phyloP scores from a whole-genome alignment of 2,888 invertebrate species.

The Eristalis tenax region DNA sequence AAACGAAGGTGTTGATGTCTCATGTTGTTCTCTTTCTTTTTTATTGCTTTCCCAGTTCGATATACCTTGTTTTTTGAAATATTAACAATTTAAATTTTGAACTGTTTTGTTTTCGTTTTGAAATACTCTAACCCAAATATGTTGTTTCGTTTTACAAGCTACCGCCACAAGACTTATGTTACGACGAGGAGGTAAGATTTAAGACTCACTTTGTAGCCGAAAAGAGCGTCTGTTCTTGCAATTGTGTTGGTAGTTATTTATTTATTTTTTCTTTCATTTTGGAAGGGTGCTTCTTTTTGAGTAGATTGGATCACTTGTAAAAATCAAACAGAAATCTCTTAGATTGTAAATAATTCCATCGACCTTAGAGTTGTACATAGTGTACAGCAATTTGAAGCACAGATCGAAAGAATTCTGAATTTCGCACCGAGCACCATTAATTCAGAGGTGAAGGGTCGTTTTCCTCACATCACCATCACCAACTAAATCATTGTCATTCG shows the following conservation, averaged over 20 bases:
- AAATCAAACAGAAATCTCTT: background rate
- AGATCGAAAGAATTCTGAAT: background rate
- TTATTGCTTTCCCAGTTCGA: constrained; percentile 26
- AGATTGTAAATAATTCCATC: constrained; percentile 41
- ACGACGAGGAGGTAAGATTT: constrained; percentile 73
- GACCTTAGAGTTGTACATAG: background rate
- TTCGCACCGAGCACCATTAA: constrained; percentile 9
- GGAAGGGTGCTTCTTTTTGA: constrained; percentile 58
- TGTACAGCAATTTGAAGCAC: background rate
- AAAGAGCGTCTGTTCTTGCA: constrained; percentile 20
- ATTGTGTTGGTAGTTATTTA: constrained; percentile 12
- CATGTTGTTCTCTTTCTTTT: background rate
- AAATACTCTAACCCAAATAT: constrained; percentile 44
- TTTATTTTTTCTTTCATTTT: background rate
- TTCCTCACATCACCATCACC: background rate
- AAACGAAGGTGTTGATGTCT: constrained; percentile 2
- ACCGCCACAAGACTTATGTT: constrained; percentile 67
- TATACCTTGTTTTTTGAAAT: constrained; percentile 23
- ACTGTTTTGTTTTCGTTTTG: constrained; percentile 10
- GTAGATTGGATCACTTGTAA: constrained; percentile 13
- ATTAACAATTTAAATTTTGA: constrained; percentile 38
- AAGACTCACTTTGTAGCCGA: constrained; percentile 13
- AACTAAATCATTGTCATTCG: background rate
- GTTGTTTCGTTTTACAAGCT: constrained; percentile 73
- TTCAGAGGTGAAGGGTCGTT: background rate